Conservation (phyloP, 2,113 vertebrate genomes). For the Indicator indicator region DNA sequence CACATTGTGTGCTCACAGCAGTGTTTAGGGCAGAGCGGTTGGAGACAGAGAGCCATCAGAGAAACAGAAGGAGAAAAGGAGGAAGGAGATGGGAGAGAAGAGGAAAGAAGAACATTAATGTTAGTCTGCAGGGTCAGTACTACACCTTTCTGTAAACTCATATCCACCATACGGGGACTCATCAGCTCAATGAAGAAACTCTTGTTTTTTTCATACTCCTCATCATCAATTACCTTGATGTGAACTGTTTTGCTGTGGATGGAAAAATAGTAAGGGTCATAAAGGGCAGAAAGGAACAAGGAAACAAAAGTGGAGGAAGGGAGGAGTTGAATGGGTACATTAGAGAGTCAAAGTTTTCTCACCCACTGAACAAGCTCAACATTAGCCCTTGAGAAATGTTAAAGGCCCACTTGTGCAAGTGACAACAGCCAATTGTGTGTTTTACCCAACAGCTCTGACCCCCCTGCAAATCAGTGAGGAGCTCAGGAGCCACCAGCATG, state of each 20-base stretch:
- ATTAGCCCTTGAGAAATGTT: not conserved
- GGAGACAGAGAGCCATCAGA: slow-evolving; percentile 52
- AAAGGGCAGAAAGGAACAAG: slow-evolving; percentile 63
- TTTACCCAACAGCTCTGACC: not conserved
- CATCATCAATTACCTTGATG: slow-evolving; percentile 90
- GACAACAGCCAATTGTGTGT: not conserved
- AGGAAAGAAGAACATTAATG: slow-evolving; percentile 72
- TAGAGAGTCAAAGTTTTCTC: slow-evolving; percentile 68
- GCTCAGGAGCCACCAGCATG: not conserved
- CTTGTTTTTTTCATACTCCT: slow-evolving; percentile 89
- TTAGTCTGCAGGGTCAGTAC: slow-evolving; percentile 82
- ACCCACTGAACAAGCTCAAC: slow-evolving; percentile 7
- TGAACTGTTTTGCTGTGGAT: slow-evolving; percentile 86
- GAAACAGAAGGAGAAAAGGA: slow-evolving; percentile 37
- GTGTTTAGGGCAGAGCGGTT: slow-evolving; percentile 63
- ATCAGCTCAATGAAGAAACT: slow-evolving; percentile 88
- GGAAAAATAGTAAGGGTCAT: slow-evolving; percentile 84
- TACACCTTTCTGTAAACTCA: slow-evolving; percentile 90
- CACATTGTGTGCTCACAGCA: slow-evolving; percentile 66
- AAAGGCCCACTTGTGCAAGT: not conserved
- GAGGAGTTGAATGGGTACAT: slow-evolving; percentile 23
- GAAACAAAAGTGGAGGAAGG: slow-evolving; percentile 61
- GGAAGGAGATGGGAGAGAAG: slow-evolving; percentile 52
- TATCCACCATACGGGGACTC: slow-evolving; percentile 85
- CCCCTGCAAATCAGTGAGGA: not conserved